Base-by-base conservation (phyloP, 1,140 invertebrate species). In the Drosophila suzukii region DNA sequence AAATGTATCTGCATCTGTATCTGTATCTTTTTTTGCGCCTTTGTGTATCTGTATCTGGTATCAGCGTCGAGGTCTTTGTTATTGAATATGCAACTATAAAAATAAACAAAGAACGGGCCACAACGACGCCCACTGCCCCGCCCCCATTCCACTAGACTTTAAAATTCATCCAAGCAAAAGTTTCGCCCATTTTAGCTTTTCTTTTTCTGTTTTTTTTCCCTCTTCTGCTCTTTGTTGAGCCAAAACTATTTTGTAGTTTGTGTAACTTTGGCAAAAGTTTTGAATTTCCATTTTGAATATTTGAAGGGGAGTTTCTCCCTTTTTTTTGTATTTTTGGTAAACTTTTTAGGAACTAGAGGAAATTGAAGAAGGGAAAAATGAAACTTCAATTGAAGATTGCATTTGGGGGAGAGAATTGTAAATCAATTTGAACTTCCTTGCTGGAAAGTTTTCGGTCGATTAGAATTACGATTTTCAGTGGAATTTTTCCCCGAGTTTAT, bases 261-360 rank as follows among this genome's bases (percentile, higher is more conserved):
- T 66, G 17, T 49, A 71, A 71, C 65, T 70, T 72, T 49, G 30
- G 36, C 66, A 71, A 71, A 71, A 71, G 53, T 72, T 71, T 49
- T 41, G 44, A 70, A 49, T 71, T 72, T 72, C 51, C 70, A 57
- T 72, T 72, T 72, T 58, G 53, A 72, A 72, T 72, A 72, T 72
- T 72, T 72, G 53, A 72, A 47, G 62, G 27, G 43, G 15, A 55
- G 13, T 70, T 65, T 65, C n/a, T 27, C 11, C 38, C 10, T 36
- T 20, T 0, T 4, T n/a, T 49, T 30, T 49, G 17, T 38, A 10
- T n/a, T 32, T 17, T 7, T 38, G 8, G 5, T 0, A 3, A 71
- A 70, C n/a, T 71, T 71, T 70, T 70, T 41, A 11, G 27, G 51
- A 13, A 62, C 34, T 54, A n/a, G 12, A 41, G 49, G n/a, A 51